Conservation (phyloP, 2,888 invertebrate genomes). For the Drosophila peninsularis region DNA sequence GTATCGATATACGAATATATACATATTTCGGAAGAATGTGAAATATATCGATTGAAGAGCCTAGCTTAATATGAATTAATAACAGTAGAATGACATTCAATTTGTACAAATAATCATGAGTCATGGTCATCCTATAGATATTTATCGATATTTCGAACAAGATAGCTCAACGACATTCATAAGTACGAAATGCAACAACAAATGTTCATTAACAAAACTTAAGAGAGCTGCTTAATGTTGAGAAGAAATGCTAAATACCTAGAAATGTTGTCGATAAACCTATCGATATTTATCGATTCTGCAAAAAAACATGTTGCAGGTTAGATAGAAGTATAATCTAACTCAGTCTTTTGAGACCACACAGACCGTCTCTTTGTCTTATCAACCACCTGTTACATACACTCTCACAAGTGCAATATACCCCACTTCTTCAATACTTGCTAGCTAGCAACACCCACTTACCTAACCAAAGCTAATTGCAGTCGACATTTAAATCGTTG, state of each 20-base stretch:
- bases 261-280: not conserved
- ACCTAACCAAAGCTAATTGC: slow-evolving; percentile 47
- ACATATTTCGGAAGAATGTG: no score
- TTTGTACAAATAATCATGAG: no score
- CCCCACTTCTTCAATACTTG: not conserved
- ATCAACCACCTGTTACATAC: not conserved
- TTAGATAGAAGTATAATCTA: not conserved
- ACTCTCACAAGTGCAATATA: not conserved
- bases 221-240: no score
- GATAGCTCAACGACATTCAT: no score
- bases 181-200: no score
- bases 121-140: not conserved
- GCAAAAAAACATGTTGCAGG: not conserved
- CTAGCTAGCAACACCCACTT: slow-evolving; percentile 1
- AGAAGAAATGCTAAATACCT: not conserved
- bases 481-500: slow-evolving; percentile 61
- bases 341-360: not conserved
- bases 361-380: no score
- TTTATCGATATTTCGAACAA: not conserved
- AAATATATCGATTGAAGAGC: no score
- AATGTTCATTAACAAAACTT: no score
- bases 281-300: not conserved
- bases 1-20: no score
- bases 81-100: no score
- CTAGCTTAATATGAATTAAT: no score